These are phyloP conservation scores for Pseudoatta argentina DNA, from an alignment of 1,140 invertebrate species.

Conservation along the genomic window DNA sequence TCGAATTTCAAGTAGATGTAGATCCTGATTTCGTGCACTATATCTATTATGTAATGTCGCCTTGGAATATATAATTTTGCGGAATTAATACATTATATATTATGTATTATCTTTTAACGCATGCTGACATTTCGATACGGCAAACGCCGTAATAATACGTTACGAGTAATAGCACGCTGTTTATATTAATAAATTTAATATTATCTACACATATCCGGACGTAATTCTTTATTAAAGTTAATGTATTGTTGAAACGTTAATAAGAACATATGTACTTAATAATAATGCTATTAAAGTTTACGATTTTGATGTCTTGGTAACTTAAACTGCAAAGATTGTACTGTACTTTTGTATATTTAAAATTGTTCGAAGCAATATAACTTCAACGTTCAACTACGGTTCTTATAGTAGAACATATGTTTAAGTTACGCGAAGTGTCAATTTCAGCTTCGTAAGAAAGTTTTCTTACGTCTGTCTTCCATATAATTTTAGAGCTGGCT, in stretches of 20 bases:
- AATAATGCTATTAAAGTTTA: not conserved
- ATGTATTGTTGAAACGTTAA: not conserved
- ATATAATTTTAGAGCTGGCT: not conserved
- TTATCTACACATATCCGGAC: not conserved
- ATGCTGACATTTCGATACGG: not conserved
- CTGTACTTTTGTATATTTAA: not conserved
- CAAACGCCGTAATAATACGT: not conserved
- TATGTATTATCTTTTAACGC: not conserved
- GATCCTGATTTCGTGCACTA: not conserved
- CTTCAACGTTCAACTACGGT: not conserved
- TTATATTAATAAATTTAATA: conserved; percentile 19
- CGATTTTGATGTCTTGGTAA: not conserved
- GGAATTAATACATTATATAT: not conserved
- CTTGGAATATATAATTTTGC: conserved; percentile 17
- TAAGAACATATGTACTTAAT: not conserved
- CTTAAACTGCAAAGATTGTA: not conserved
- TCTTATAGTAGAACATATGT: not conserved
- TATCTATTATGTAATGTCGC: not conserved
- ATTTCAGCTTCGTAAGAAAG: conserved; percentile 4
- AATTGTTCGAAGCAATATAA: not conserved
- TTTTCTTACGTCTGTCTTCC: not conserved
- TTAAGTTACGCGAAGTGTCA: conserved; percentile 1
- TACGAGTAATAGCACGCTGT: not conserved
- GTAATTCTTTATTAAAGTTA: not conserved
- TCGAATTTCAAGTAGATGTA: conserved; percentile 14